Conservation (phyloP, 2,113 vertebrate species). For the Pyxicephalus adspersus region DNA sequence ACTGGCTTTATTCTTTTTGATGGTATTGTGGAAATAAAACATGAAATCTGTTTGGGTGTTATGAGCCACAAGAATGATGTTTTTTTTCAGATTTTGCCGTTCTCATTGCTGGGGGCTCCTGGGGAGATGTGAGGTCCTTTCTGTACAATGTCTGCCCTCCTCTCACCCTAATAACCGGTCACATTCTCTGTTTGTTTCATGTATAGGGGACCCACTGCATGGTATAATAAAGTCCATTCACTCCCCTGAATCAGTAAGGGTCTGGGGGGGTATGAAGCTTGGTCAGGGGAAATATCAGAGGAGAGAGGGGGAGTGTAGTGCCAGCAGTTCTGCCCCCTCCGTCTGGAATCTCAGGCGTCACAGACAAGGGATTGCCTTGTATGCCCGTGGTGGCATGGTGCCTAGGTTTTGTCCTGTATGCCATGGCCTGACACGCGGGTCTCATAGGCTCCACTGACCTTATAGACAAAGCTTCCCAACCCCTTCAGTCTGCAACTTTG, state of each 20-base stretch:
- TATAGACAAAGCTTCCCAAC: neutral
- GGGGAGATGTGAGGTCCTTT: too few species aligned
- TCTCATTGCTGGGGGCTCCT: too few species aligned
- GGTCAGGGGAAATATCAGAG: conserved; percentile 1
- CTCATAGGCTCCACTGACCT: conserved; percentile 29
- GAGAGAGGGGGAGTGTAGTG: conserved; percentile 32
- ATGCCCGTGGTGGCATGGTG: conserved; percentile 41
- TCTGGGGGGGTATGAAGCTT: conserved; percentile 21
- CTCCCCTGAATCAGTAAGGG: conserved; percentile 14
- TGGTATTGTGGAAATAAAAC: too few species aligned
- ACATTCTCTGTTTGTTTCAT: conserved; percentile 24
- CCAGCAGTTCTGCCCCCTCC: conserved; percentile 39
- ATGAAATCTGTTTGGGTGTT: too few species aligned
- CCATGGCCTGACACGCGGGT: conserved; percentile 38
- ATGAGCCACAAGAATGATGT: too few species aligned
- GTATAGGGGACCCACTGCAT: neutral
- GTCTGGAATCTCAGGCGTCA: conserved; percentile 42
- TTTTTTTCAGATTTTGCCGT: too few species aligned
- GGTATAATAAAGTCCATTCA: conserved; percentile 38
- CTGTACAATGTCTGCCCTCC: neutral
- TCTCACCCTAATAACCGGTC: conserved; percentile 30
- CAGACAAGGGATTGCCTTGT: conserved; percentile 48
- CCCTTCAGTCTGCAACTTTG: neutral
- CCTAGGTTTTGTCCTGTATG: conserved; percentile 41
- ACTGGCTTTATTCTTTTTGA: too few species aligned